Conservation (phyloP, 2,113 vertebrate genomes). For the Mystacornis crossleyi region DNA sequence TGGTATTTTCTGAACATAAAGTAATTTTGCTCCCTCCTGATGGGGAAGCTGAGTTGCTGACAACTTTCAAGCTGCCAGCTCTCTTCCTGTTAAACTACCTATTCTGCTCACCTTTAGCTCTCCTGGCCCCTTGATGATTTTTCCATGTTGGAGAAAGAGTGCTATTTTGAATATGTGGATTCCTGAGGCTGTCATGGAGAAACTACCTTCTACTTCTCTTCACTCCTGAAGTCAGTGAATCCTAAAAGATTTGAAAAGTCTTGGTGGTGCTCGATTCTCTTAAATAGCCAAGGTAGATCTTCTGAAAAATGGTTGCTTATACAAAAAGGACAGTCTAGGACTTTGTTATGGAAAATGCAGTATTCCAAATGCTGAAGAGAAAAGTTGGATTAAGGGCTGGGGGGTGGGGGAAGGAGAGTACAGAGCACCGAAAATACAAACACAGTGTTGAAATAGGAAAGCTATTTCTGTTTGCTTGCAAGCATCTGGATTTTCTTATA, state of each 20-base stretch:
- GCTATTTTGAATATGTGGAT: not conserved
- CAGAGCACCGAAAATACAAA: not conserved
- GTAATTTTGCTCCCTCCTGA: not conserved
- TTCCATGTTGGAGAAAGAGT: not conserved
- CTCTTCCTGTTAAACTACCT: not conserved
- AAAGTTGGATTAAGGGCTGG: not conserved
- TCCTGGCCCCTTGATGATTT: not conserved
- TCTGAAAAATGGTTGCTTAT: not conserved
- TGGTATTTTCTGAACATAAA: not conserved
- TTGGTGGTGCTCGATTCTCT: not conserved
- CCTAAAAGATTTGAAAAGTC: not conserved
- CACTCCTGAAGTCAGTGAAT: not conserved
- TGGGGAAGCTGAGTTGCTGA: not conserved
- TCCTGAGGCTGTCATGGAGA: not conserved
- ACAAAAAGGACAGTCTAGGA: not conserved
- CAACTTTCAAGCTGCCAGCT: not conserved
- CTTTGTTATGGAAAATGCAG: not conserved
- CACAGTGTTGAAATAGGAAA: not conserved
- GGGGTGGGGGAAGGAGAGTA: fast-evolving
- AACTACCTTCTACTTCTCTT: not conserved
- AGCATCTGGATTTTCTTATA: not conserved
- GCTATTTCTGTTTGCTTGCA: not conserved
- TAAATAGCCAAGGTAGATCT: not conserved
- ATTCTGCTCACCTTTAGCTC: not conserved
- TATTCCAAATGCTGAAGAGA: not conserved